Percentiles rank a stretch among this genome's conserved stretches.
Evolutionary conservation across 1,140 invertebrate genomes (phyloP).

Genomic region (Manduca sexta): DNA sequence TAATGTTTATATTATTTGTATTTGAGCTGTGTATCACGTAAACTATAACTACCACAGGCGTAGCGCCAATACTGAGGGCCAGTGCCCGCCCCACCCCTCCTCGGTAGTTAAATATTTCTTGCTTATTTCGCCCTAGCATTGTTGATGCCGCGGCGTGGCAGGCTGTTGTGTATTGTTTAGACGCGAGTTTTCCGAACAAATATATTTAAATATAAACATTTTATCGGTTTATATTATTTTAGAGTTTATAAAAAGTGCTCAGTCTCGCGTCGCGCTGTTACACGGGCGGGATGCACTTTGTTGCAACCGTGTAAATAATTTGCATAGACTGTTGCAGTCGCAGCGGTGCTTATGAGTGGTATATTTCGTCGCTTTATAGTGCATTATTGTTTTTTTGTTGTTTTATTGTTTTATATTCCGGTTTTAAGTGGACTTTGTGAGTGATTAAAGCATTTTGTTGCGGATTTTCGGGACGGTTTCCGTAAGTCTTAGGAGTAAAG

Average conservation of each 20-base stretch:
- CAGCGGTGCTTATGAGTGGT: constrained; percentile 60
- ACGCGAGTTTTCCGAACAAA: constrained; percentile 50
- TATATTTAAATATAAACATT: constrained; percentile 36
- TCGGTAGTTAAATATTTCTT: constrained; percentile 75
- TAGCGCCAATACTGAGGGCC: constrained; percentile 68
- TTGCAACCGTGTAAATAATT: constrained; percentile 62
- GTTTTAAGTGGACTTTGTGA: constrained; percentile 15
- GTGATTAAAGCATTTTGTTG: constrained; percentile 16
- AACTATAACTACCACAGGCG: constrained; percentile 74
- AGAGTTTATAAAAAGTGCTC: constrained; percentile 7
- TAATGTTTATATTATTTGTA: constrained; percentile 76
- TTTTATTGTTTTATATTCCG: constrained; percentile 20
- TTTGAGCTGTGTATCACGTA: constrained; percentile 75
- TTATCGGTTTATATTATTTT: constrained; percentile 6
- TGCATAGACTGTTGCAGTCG: constrained; percentile 56
- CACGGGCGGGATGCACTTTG: constrained; percentile 33
- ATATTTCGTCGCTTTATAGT: constrained; percentile 59
- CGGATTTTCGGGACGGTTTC: constrained; percentile 9
- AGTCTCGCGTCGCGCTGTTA: background rate
- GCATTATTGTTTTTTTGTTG: constrained; percentile 39
- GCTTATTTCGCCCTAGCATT: constrained; percentile 75
- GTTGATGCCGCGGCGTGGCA: constrained; percentile 68
- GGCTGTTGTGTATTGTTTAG: constrained; percentile 71
- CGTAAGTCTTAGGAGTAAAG: constrained; percentile 11
- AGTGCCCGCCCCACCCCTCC: constrained; percentile 59